phyloP scores from a whole-genome alignment of 1,140 invertebrate genomes.

The Rhopalosiphum maidis region DNA sequence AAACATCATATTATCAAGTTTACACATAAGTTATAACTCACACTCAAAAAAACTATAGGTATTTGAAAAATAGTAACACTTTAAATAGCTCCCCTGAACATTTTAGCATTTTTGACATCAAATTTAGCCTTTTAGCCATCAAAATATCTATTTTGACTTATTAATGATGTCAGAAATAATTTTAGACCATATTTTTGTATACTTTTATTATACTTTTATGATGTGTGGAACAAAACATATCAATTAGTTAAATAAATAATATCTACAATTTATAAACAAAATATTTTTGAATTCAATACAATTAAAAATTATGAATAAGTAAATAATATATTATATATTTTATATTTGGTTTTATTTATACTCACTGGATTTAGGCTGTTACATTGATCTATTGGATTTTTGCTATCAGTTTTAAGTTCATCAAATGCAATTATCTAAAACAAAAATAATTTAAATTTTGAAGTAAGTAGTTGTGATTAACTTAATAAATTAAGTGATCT shows the following conservation, averaged over 20 bases:
- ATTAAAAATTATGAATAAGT: neutral
- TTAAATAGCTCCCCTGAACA: too few relatives aligned
- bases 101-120: too few relatives aligned
- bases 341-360: slow-evolving; percentile 60
- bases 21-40: too few relatives aligned
- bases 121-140: too few relatives aligned
- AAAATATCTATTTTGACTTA: neutral
- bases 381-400: slow-evolving; percentile 99
- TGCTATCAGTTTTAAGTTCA: slow-evolving; percentile 98
- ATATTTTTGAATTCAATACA: neutral
- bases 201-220: neutral
- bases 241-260: neutral
- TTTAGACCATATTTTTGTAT: neutral
- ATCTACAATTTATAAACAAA: neutral
- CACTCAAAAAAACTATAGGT: too few relatives aligned
- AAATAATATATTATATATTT: neutral
- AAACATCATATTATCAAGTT: too few relatives aligned
- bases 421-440: slow-evolving; percentile 94
- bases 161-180: neutral
- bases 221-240: neutral
- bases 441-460: slow-evolving; percentile 56
- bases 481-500: neutral
- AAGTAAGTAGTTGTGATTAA: neutral
- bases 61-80: too few relatives aligned
- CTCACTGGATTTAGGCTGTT: slow-evolving; percentile 96